Evolutionary conservation across 2,888 invertebrate species (phyloP).

Genomic region (Mellilla xanthometata): DNA sequence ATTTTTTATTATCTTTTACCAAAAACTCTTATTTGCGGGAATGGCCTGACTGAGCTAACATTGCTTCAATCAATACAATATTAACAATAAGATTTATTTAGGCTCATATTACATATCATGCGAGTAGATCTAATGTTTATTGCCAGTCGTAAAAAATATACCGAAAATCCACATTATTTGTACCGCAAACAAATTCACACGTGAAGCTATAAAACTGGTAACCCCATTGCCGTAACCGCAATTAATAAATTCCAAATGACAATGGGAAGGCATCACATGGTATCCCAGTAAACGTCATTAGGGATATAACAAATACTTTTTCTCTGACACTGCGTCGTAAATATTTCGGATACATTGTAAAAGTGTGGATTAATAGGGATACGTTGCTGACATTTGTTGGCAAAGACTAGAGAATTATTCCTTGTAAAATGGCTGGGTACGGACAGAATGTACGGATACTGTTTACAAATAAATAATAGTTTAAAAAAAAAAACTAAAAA

Average conservation of each 20-base stretch:
- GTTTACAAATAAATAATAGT: too few species aligned
- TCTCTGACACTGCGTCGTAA: constrained; percentile 45
- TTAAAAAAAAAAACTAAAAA: too few species aligned
- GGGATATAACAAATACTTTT: constrained; percentile 24
- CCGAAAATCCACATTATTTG: background rate
- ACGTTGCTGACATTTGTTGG: constrained; percentile 41
- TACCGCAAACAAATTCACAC: constrained; percentile 8
- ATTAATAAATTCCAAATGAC: constrained; percentile 11
- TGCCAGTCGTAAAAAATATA: background rate
- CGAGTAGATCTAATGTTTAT: too few species aligned
- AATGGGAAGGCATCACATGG: constrained; percentile 25
- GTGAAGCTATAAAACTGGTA: constrained; percentile 8
- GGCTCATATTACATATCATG: too few species aligned
- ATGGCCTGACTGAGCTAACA: too few species aligned
- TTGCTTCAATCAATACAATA: too few species aligned
- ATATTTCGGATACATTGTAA: constrained; percentile 46
- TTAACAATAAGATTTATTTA: too few species aligned
- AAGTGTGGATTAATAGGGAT: constrained; percentile 48
- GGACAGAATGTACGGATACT: too few species aligned
- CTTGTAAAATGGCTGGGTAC: too few species aligned
- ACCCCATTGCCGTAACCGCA: constrained; percentile 4
- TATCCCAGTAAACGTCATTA: constrained; percentile 27
- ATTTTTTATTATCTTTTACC: too few species aligned
- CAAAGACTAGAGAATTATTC: constrained; percentile 35
- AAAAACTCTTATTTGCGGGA: too few species aligned